A percentile compares a stretch with the other conserved stretches of the same genome.
phyloP scores from a whole-genome alignment of 1,140 invertebrate species.

The Vollenhovia emeryi region DNA sequence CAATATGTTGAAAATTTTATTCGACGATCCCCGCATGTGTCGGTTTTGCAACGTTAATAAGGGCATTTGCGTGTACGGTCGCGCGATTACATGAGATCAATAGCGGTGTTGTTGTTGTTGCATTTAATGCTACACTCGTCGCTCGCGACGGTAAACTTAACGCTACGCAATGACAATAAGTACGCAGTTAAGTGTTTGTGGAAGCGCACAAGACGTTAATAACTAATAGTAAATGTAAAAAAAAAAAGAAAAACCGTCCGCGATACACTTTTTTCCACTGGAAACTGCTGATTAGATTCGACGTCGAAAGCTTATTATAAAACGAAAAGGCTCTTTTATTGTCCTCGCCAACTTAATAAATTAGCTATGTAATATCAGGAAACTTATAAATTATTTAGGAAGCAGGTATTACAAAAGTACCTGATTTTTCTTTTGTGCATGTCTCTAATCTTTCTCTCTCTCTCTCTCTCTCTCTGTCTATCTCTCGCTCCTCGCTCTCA shows the following conservation, averaged over 20 bases:
- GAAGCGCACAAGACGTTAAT: conserved; percentile 51
- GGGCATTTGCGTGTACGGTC: conserved; percentile 72
- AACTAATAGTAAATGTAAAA: conserved; percentile 44
- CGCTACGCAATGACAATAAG: conserved; percentile 51
- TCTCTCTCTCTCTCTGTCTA: background rate
- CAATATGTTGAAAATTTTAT: conserved; percentile 7
- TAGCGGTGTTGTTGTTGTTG: conserved; percentile 34
- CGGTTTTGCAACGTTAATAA: background rate
- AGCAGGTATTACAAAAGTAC: conserved; percentile 40
- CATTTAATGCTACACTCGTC: conserved; percentile 15
- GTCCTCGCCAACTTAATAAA: conserved; percentile 51
- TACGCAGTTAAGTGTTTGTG: conserved; percentile 40
- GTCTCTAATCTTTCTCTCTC: background rate
- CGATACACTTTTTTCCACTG: background rate
- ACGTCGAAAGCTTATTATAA: conserved; percentile 1
- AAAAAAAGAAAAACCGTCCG: background rate
- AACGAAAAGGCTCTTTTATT: conserved; percentile 38
- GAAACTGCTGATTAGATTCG: conserved; percentile 1
- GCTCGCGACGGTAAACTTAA: conserved; percentile 56
- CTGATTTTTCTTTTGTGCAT: conserved; percentile 38
- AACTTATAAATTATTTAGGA: conserved; percentile 50
- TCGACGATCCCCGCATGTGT: conserved; percentile 15
- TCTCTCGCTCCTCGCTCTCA: conserved; percentile 3
- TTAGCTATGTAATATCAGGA: conserved; percentile 48
- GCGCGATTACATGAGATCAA: conserved; percentile 60